Percentiles rank a stretch among this genome's conserved stretches.
Evolutionary conservation across 2,888 invertebrate species (phyloP).

Genomic region (Aproaerema taeniolella): DNA sequence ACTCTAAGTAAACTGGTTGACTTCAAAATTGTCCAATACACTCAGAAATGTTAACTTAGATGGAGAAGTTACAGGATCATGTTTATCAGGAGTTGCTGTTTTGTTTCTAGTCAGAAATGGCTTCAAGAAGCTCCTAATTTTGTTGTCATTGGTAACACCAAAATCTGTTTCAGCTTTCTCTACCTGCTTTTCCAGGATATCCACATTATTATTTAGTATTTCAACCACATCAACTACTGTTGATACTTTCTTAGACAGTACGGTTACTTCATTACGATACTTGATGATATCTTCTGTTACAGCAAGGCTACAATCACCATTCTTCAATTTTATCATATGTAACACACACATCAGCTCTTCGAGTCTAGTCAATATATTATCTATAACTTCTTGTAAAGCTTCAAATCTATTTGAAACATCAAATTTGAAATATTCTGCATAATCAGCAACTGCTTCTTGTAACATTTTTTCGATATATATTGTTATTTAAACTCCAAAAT

Average conservation of each 20-base stretch:
- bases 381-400: conserved; percentile 79
- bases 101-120: conserved; percentile 73
- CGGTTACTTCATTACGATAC: conserved; percentile 69
- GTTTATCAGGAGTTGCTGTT: conserved; percentile 25
- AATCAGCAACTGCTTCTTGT: conserved; percentile 70
- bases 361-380: conserved; percentile 81
- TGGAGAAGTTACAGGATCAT: conserved; percentile 18
- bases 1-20: too few relatives aligned
- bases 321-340: conserved; percentile 72
- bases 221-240: conserved; percentile 73
- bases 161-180: conserved; percentile 79
- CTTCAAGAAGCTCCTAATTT: conserved; percentile 76
- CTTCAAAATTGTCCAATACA: conserved; percentile 52
- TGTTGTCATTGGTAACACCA: conserved; percentile 74
- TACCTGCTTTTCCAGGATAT: conserved; percentile 77
- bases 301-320: conserved; percentile 57
- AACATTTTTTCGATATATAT: conserved; percentile 49
- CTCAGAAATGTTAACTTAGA: conserved; percentile 38
- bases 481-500: conserved; percentile 45
- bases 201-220: conserved; percentile 64
- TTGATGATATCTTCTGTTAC: conserved; percentile 74
- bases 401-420: conserved; percentile 74
- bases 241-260: conserved; percentile 73
- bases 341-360: conserved; percentile 81
- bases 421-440: conserved; percentile 73